phyloP scores from a whole-genome alignment of 1,140 invertebrate genomes.

The Polypedilum pembai region DNA sequence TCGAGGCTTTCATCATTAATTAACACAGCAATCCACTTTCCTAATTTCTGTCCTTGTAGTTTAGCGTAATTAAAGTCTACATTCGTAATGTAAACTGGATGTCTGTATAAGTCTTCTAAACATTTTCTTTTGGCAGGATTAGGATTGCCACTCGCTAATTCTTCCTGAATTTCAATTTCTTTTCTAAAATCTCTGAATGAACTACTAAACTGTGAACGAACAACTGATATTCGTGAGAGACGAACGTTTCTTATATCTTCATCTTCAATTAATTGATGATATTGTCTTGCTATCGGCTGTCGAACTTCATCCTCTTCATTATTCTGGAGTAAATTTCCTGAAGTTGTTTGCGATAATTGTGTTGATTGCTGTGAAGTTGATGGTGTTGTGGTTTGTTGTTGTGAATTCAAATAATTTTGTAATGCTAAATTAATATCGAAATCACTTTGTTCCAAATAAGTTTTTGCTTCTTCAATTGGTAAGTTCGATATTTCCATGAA shows the following conservation, averaged over 20 bases:
- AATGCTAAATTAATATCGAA: not conserved
- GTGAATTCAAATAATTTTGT: not conserved
- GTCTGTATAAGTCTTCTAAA: not conserved
- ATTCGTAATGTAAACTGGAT: not conserved
- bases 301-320: not conserved
- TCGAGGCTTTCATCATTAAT: not conserved
- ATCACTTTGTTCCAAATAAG: not conserved
- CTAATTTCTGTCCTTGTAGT: not conserved
- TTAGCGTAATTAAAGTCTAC: not conserved
- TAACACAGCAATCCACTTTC: not conserved
- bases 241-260: not conserved
- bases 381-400: not conserved
- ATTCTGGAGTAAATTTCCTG: not conserved
- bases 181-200: not conserved
- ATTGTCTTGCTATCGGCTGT: not conserved
- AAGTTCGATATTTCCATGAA: slow-evolving; percentile 19
- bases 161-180: not conserved
- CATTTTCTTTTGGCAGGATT: not conserved
- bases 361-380: not conserved
- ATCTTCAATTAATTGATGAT: not conserved
- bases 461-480: not conserved
- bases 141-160: not conserved
- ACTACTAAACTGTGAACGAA: not conserved
- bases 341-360: not conserved
- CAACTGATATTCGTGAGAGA: not conserved